Evolutionary conservation across 2,888 invertebrate species (phyloP), one percentile per base, ranked within the genome.

Genomic region (Aspidiotus rigidus): DNA sequence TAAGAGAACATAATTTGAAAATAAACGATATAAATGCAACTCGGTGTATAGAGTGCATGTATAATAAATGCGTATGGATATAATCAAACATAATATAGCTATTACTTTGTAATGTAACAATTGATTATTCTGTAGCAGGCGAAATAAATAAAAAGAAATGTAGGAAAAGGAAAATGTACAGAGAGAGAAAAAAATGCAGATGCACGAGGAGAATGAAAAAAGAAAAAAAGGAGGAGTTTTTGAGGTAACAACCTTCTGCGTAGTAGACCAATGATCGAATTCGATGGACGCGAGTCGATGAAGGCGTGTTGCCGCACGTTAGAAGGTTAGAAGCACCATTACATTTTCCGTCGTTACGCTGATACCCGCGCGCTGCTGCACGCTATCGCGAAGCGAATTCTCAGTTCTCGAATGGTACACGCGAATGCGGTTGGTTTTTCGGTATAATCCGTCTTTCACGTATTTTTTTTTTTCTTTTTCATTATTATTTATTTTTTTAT

Each of bases 311-410:
- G 57, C n/a, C 17, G 15, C n/a, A n/a, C 41, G 8, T 15, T 28
- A n/a, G 64, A 66, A 66, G 66, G 66, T 66, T 66, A 56, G 57
- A 66, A 66, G 59, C 66, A 66, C 66, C 66, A 66, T 64, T 59
- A 66, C 66, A 41, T 13, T 59, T 49, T 59, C 28, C 39, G 59
- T 42, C 7, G 13, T 11, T 42, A 17, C 54, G 64, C 40, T n/a
- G 55, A 55, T 53, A 42, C 7, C 64, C 64, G 55, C 53, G 28
- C 62, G 49, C 54, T 28, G n/a, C 63, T 63, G 63, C 55, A 64
- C 55, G 64, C 54, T 64, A 64, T 59, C 66, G 66, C 41, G 59
- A 59, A 41, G 56, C 64, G 64, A n/a, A 28, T 66, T n/a, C 60
- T 66, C 59, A 66, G 66, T 66, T 57, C 44, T 57, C 49, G 66